Evolutionary conservation across 2,113 vertebrate species (phyloP).

Genomic region (Periophthalmodon schlosseri): DNA sequence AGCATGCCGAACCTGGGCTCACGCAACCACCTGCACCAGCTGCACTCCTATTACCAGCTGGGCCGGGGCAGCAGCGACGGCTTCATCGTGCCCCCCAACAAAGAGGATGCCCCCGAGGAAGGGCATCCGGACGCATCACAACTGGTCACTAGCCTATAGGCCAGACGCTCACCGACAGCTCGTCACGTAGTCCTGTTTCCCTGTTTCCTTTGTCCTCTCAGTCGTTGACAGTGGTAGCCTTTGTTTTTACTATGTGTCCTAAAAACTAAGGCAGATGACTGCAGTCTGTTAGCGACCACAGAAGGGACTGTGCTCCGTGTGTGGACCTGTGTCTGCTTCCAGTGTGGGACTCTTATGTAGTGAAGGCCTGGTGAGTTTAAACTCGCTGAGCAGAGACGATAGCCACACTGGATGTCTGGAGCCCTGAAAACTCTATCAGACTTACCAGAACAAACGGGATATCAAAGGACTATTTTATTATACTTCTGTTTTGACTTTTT

Average conservation of each 20-base stretch:
- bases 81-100: constrained; percentile 91
- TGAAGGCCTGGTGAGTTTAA: constrained; percentile 72
- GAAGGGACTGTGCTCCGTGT: constrained; percentile 32
- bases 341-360: constrained; percentile 60
- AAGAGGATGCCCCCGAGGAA: constrained; percentile 88
- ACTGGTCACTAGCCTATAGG: constrained; percentile 98
- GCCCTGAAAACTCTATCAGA: constrained; percentile 62
- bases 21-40: constrained; percentile 90
- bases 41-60: constrained; percentile 96
- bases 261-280: constrained; percentile 52
- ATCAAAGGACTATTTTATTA: constrained; percentile 84
- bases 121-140: constrained; percentile 86
- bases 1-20: constrained; percentile 99
- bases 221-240: constrained; percentile 83
- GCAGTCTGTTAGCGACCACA: constrained; percentile 69
- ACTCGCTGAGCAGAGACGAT: constrained; percentile 69
- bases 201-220: constrained; percentile 73
- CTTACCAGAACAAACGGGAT: constrained; percentile 54
- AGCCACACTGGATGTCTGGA: constrained; percentile 71
- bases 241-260: constrained; percentile 82
- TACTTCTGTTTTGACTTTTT: constrained; percentile 84
- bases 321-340: constrained; percentile 48
- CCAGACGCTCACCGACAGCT: constrained; percentile 9
- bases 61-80: constrained; percentile 96
- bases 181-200: constrained; percentile 31